Conservation (phyloP, 2,113 vertebrate genomes). For the Odocoileus hemionus region DNA sequence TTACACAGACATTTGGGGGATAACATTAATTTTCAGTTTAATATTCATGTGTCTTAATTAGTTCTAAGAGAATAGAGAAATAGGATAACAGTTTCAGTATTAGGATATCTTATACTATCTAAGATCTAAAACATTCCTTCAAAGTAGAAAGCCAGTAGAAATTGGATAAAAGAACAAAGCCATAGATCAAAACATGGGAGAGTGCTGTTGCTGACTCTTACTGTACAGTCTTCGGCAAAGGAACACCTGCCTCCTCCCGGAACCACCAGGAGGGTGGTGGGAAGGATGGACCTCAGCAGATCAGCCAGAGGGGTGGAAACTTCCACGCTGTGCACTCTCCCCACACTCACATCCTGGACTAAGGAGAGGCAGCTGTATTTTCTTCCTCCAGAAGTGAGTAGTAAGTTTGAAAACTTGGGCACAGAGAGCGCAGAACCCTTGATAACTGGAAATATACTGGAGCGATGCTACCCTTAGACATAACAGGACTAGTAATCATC, state of each 20-base stretch:
- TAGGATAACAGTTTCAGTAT: not conserved
- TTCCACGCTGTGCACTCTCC: accelerated
- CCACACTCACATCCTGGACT: accelerated
- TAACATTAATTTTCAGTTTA: not conserved
- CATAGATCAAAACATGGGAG: not conserved
- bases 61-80: not conserved
- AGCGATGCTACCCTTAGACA: not conserved
- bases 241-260: not conserved
- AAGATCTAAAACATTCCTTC: not conserved
- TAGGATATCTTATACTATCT: not conserved
- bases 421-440: not conserved
- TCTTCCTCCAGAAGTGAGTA: not conserved
- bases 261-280: accelerated
- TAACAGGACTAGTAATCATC: not conserved
- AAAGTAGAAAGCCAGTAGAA: not conserved
- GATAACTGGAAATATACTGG: not conserved
- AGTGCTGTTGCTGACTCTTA: not conserved
- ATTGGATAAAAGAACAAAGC: not conserved
- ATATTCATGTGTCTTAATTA: not conserved
- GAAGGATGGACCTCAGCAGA: not conserved
- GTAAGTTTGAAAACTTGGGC: not conserved
- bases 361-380: not conserved
- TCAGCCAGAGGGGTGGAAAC: not conserved
- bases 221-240: not conserved
- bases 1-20: not conserved